Evolutionary conservation across 2,888 invertebrate genomes (phyloP), one percentile per base, ranked within the genome.

Genomic region (Drosophila fulvimacula): DNA sequence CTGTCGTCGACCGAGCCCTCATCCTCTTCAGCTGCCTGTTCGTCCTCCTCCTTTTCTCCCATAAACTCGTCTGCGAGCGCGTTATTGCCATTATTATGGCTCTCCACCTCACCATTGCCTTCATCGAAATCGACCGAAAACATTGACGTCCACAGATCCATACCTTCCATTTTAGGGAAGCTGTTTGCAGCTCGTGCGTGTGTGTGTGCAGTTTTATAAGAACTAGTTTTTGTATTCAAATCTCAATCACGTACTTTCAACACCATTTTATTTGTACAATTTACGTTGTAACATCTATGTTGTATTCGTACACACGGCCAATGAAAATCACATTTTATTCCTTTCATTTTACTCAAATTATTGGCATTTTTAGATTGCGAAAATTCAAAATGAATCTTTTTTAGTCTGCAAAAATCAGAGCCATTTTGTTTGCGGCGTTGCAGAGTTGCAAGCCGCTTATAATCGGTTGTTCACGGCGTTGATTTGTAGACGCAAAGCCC

Each of bases 71-170:
- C 82, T 7, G 65, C 63, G 2, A 53, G 57, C 11, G 53, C 46
- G 5, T 41, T 76, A 5, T 36, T 58, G 13, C 42, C 59, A 56
- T 73, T 58, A 46, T 59, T 68, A 9, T 56, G 56, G 44, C 19
- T 61, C 17, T 62, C 68, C 15, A 19, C 30, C 27, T 44, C 64
- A 10, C 51, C 74, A 57, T 79, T 79, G 0, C 73, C 76, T 30
- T 78, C 82, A n/a, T 87, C 83, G 57, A 86, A 88, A 32, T 91
- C 91, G 5, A 81, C 70, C 34, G 87, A 89, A 72, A 90, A 91
- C 90, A 91, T 90, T 21, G 86, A 88, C 64, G 88, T 91, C 90
- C 90, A 90, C 19, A 91, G 81, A 51, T 90, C 91, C 73, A 90
- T 81, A 51, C 85, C 81, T 52, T 91, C 90, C 89, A 90, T 91